Evolutionary conservation across 2,797 vertebrate species (phyloP).

Genomic region (Nannoperca australis): DNA sequence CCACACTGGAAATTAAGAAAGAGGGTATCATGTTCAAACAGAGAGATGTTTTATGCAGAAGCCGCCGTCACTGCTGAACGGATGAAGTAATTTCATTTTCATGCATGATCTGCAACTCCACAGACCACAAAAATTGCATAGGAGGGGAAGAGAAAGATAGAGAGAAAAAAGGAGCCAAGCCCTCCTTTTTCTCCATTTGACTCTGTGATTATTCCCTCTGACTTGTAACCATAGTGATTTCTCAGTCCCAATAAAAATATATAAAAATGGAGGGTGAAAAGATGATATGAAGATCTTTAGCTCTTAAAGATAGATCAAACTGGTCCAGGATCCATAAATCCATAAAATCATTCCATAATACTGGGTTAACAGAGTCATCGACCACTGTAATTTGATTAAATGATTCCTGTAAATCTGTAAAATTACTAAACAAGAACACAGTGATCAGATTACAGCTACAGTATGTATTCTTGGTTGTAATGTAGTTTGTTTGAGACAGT

Average conservation of each 20-base stretch:
- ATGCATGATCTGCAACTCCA: slow-evolving; percentile 85
- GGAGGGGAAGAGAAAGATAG: slow-evolving; percentile 68
- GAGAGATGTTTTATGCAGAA: slow-evolving; percentile 87
- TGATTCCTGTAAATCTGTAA: neutral
- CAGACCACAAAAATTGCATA: slow-evolving; percentile 82
- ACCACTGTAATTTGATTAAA: neutral
- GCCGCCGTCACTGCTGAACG: slow-evolving; percentile 79
- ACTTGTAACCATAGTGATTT: slow-evolving; percentile 77
- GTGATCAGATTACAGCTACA: neutral
- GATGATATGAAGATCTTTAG: slow-evolving; percentile 27
- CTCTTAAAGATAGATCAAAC: neutral
- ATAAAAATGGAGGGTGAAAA: slow-evolving; percentile 22
- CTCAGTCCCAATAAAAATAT: slow-evolving; percentile 48
- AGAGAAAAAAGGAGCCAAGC: slow-evolving; percentile 55
- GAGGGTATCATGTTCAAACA: slow-evolving; percentile 84
- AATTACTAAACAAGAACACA: neutral
- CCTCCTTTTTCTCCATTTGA: slow-evolving; percentile 69
- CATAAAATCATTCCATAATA: neutral
- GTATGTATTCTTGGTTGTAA: neutral
- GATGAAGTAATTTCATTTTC: slow-evolving; percentile 88
- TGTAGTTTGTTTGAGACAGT: neutral
- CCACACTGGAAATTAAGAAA: slow-evolving; percentile 82
- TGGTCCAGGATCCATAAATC: neutral
- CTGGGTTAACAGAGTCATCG: neutral
- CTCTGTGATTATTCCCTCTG: slow-evolving; percentile 76